Percentiles rank a stretch among this genome's conserved stretches.
Conservation (phyloP, 2,113 vertebrate species). For the Garra rufa region DNA sequence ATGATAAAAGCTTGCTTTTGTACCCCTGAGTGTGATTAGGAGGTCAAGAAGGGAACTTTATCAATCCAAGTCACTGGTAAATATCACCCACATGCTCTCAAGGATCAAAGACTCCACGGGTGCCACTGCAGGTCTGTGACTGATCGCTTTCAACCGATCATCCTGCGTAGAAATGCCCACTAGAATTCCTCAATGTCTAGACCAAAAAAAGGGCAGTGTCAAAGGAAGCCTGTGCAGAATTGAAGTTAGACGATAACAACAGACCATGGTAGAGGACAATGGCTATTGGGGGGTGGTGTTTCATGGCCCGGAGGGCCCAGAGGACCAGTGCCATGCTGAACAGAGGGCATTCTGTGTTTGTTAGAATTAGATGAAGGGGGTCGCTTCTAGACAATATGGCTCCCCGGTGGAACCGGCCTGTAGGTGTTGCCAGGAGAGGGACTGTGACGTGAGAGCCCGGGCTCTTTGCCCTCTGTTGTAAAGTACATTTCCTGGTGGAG, state of each 20-base stretch:
- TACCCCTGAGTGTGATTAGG: not conserved
- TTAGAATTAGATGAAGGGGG: constrained; percentile 49
- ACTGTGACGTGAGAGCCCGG: constrained; percentile 56
- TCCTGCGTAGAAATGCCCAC: constrained; percentile 25
- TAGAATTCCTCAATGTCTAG: constrained; percentile 13
- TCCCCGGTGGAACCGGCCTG: constrained; percentile 61
- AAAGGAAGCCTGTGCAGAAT: constrained; percentile 11
- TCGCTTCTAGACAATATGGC: constrained; percentile 52
- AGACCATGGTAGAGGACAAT: constrained; percentile 16
- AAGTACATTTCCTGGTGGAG: constrained; percentile 79
- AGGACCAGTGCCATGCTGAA: constrained; percentile 43
- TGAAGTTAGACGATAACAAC: constrained; percentile 28
- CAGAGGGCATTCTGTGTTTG: constrained; percentile 44
- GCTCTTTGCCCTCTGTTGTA: constrained; percentile 71
- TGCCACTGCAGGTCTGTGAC: constrained; percentile 55
- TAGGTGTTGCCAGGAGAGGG: constrained; percentile 51
- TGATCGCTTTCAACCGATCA: constrained; percentile 63
- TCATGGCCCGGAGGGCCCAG: constrained; percentile 24
- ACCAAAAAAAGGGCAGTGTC: not conserved
- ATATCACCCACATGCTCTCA: not conserved
- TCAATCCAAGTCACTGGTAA: constrained; percentile 9
- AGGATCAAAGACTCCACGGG: constrained; percentile 66
- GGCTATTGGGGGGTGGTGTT: constrained; percentile 29
- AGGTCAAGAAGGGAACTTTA: constrained; percentile 28
- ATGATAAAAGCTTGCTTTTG: constrained; percentile 25